These are phyloP conservation scores for Scaptodrosophila latifasciaeformis DNA, from an alignment of 2,888 invertebrate genomes.

Conservation along the genomic window DNA sequence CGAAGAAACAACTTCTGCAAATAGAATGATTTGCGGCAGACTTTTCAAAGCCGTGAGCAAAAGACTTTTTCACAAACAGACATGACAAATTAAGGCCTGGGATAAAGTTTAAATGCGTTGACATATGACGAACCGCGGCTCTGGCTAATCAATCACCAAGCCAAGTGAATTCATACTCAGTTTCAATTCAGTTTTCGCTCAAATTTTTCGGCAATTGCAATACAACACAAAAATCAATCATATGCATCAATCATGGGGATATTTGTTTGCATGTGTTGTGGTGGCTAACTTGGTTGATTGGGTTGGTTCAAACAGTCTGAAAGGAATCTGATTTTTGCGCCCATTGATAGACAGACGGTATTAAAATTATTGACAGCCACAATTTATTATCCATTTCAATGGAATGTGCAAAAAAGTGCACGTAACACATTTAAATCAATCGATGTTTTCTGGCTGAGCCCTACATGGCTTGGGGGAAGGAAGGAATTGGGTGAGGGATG, in stretches of 20 bases:
- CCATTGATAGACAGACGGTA: slow-evolving; percentile 66
- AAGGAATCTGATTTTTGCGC: too few species aligned
- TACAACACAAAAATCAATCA: neutral
- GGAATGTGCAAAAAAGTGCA: slow-evolving; percentile 27
- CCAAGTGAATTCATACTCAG: neutral
- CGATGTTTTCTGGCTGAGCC: too few species aligned
- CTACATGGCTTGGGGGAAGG: neutral
- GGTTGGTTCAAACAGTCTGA: too few species aligned
- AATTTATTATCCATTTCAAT: slow-evolving; percentile 68
- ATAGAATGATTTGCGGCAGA: too few species aligned
- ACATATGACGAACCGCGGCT: too few species aligned
- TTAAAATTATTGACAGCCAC: slow-evolving; percentile 70
- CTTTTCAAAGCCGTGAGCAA: too few species aligned
- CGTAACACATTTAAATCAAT: slow-evolving; percentile 27
- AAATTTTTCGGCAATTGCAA: neutral
- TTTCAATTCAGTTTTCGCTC: neutral
- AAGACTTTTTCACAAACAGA: too few species aligned
- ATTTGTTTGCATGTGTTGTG: slow-evolving; percentile 8
- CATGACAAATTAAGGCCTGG: too few species aligned
- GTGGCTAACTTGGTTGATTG: too few species aligned
- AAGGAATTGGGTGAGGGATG: neutral
- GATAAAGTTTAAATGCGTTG: too few species aligned
- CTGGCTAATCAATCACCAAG: slow-evolving; percentile 6
- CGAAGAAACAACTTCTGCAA: too few species aligned
- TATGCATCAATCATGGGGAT: neutral